phyloP scores from a whole-genome alignment of 2,113 vertebrate genomes.

The Myanophis thanlyinensis region DNA sequence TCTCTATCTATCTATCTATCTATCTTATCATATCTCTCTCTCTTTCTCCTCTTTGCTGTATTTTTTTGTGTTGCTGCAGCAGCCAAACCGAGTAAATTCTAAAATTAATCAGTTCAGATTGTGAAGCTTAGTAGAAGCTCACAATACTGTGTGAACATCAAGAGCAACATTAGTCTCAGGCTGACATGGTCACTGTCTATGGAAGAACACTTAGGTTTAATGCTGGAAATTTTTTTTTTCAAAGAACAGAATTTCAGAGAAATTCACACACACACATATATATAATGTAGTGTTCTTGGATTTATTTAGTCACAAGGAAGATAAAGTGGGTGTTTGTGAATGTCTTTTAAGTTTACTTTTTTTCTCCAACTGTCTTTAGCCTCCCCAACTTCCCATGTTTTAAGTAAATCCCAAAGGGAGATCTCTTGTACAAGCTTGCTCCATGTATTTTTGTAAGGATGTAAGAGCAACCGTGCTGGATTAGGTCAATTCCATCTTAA shows the following conservation, averaged over 20 bases:
- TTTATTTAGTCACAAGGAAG: neutral
- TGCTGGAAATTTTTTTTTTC: neutral
- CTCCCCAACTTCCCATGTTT: neutral
- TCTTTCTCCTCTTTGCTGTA: neutral
- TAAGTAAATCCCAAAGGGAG: neutral
- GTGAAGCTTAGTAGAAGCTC: neutral
- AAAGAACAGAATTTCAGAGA: neutral
- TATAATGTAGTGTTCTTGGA: neutral
- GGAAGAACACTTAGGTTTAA: neutral
- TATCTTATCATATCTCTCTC: neutral
- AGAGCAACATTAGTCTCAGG: neutral
- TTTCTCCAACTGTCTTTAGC: neutral
- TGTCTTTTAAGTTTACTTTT: neutral
- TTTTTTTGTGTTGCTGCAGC: neutral
- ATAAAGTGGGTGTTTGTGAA: neutral
- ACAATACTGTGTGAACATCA: neutral
- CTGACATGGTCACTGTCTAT: neutral
- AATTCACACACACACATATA: neutral
- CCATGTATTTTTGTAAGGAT: neutral
- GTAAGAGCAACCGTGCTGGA: neutral
- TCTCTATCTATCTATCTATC: too few relatives aligned
- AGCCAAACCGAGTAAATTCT: neutral
- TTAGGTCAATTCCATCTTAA: neutral
- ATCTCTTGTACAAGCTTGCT: neutral
- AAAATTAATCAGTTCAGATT: neutral